phyloP scores from a whole-genome alignment of 2,113 vertebrate genomes.

The Solea senegalensis region DNA sequence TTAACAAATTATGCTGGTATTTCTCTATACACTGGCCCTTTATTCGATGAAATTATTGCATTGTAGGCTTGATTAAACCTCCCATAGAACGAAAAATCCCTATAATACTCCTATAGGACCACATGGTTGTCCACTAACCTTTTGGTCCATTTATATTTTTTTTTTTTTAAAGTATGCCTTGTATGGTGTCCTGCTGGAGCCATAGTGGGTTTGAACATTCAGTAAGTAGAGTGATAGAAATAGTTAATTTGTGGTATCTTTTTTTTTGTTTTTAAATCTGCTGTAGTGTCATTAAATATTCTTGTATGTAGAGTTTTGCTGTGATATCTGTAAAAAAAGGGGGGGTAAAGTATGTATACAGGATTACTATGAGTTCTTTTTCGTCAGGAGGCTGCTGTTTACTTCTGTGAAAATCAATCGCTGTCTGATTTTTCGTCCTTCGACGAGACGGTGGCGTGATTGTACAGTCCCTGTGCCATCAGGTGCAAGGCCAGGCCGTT shows the following conservation, averaged over 20 bases:
- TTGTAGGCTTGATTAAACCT: slow-evolving; percentile 82
- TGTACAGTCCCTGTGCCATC: slow-evolving; percentile 95
- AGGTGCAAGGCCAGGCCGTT: slow-evolving; percentile 91
- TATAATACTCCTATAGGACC: slow-evolving; percentile 71
- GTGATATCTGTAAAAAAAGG: slow-evolving; percentile 60
- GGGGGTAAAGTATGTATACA: slow-evolving; percentile 48
- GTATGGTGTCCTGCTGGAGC: slow-evolving; percentile 24
- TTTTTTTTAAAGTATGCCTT: slow-evolving; percentile 19
- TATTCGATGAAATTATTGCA: slow-evolving; percentile 93
- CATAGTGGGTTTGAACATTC: slow-evolving; percentile 24
- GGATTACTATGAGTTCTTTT: slow-evolving; percentile 72
- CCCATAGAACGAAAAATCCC: slow-evolving; percentile 69
- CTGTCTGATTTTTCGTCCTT: slow-evolving; percentile 98
- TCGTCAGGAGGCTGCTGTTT: slow-evolving; percentile 69
- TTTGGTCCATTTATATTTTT: slow-evolving; percentile 17
- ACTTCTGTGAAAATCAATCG: slow-evolving; percentile 83
- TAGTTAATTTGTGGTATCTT: slow-evolving; percentile 46
- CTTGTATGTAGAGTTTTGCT: slow-evolving; percentile 61
- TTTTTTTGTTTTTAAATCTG: slow-evolving; percentile 32
- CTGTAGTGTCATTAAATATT: slow-evolving; percentile 70
- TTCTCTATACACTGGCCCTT: slow-evolving; percentile 95
- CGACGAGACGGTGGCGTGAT: slow-evolving; percentile 87
- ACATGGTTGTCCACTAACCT: slow-evolving; percentile 24
- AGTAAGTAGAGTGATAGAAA: slow-evolving; percentile 37
- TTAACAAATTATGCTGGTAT: slow-evolving; percentile 95